These are phyloP conservation scores for Aix galericulata DNA, from an alignment of 2,113 vertebrate genomes.

Conservation along the genomic window DNA sequence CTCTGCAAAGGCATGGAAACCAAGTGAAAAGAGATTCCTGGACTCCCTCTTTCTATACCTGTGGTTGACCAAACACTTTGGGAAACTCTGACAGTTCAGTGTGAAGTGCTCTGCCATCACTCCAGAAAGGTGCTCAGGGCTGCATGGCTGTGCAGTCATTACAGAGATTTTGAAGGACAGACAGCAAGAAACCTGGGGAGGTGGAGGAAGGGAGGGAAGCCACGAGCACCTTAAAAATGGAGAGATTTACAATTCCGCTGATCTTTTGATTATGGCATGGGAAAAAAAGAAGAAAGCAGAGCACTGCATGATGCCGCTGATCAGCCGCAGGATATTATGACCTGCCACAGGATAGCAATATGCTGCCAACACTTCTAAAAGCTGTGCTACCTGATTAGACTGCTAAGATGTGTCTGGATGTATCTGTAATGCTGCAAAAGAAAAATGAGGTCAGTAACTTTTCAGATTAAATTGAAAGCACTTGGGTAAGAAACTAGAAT, in stretches of 20 bases:
- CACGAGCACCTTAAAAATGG: not conserved
- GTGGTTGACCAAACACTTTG: not conserved
- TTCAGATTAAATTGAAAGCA: conserved; percentile 63
- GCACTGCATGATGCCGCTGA: conserved; percentile 12
- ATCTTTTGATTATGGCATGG: conserved; percentile 61
- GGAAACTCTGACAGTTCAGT: accelerated
- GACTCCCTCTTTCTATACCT: not conserved
- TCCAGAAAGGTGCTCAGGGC: accelerated
- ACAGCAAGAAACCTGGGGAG: not conserved
- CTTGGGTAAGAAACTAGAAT: conserved; percentile 9
- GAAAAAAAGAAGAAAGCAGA: conserved; percentile 35
- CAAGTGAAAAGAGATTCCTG: not conserved
- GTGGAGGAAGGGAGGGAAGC: not conserved
- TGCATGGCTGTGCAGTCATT: not conserved
- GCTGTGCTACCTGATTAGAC: conserved; percentile 69
- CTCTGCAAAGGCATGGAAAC: not conserved
- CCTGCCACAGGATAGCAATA: conserved; percentile 58
- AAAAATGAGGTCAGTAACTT: conserved; percentile 69
- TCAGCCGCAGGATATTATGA: conserved; percentile 68
- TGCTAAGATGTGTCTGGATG: conserved; percentile 39
- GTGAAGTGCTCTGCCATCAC: not conserved
- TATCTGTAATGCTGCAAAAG: conserved; percentile 32
- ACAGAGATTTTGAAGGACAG: not conserved
- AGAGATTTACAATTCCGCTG: conserved; percentile 31
- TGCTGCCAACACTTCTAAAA: conserved; percentile 61